phyloP scores from a whole-genome alignment of 1,140 invertebrate genomes.

The Ceratitis capitata region DNA sequence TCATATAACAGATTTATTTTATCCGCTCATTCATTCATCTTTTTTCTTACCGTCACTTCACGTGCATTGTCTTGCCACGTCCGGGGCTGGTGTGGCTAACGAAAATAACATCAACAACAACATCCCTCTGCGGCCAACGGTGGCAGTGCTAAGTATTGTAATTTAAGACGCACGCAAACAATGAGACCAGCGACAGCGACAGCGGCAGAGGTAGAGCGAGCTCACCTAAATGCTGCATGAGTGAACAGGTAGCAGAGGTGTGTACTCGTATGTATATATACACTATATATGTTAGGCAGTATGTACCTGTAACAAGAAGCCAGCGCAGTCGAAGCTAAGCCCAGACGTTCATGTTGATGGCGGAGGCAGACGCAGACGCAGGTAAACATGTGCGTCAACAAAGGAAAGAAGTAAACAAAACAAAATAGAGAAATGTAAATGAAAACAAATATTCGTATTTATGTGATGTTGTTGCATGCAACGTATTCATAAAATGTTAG shows the following conservation, averaged over 20 bases:
- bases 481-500: slow-evolving; percentile 7
- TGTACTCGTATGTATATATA: too few relatives aligned
- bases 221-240: slow-evolving; percentile 1
- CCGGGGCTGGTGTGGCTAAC: background rate
- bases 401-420: background rate
- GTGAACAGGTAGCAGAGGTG: background rate
- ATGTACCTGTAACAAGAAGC: background rate
- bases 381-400: background rate
- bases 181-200: background rate
- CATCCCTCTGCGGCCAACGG: background rate
- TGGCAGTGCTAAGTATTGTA: background rate
- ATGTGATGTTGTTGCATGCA: background rate
- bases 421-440: too few relatives aligned
- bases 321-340: background rate
- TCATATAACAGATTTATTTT: background rate
- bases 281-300: too few relatives aligned
- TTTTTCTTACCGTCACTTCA: too few relatives aligned
- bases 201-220: too few relatives aligned
- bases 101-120: background rate
- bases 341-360: background rate
- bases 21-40: background rate
- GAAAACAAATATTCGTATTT: background rate
- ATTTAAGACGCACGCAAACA: slow-evolving; percentile 34
- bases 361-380: background rate
- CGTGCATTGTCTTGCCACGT: background rate